These are phyloP conservation scores for Drosophila pallidifrons DNA, from an alignment of 1,140 invertebrate genomes.

Conservation along the genomic window DNA sequence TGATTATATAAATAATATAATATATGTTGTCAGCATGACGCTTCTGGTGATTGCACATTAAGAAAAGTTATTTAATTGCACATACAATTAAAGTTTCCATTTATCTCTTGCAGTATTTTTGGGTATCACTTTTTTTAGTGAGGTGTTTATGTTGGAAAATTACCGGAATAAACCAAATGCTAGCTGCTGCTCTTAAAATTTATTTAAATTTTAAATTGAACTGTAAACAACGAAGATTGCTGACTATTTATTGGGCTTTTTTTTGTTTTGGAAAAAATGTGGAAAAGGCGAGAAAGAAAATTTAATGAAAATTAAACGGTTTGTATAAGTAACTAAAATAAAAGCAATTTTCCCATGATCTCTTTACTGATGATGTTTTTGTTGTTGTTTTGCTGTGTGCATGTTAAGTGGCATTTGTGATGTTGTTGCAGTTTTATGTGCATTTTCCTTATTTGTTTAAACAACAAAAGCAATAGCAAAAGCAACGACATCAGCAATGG, in stretches of 20 bases:
- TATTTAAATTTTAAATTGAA: conserved; percentile 78
- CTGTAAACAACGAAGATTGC: conserved; percentile 63
- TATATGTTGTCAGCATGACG: not conserved
- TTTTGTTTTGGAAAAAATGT: conserved; percentile 40
- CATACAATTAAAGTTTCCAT: not conserved
- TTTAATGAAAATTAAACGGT: conserved; percentile 61
- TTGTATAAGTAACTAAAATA: conserved; percentile 37
- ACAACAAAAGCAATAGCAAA: conserved; percentile 45
- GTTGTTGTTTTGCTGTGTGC: conserved; percentile 33
- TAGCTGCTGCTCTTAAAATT: conserved; percentile 49
- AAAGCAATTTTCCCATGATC: conserved; percentile 79
- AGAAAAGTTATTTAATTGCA: not conserved
- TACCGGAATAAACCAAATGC: conserved; percentile 54
- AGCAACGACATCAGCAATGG: conserved; percentile 3
- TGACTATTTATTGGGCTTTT: conserved; percentile 60
- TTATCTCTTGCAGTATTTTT: too few relatives aligned
- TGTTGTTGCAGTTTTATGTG: conserved; percentile 61
- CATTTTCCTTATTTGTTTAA: conserved; percentile 81
- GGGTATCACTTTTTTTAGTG: conserved; percentile 37
- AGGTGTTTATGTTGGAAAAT: conserved; percentile 74
- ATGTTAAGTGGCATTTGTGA: conserved; percentile 54
- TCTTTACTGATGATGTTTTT: conserved; percentile 48
- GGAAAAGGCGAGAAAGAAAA: conserved; percentile 39
- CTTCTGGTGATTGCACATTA: not conserved
- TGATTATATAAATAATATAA: too few relatives aligned